Evolutionary conservation across 2,888 invertebrate species (phyloP).

Genomic region (Ectropis crepuscularia): DNA sequence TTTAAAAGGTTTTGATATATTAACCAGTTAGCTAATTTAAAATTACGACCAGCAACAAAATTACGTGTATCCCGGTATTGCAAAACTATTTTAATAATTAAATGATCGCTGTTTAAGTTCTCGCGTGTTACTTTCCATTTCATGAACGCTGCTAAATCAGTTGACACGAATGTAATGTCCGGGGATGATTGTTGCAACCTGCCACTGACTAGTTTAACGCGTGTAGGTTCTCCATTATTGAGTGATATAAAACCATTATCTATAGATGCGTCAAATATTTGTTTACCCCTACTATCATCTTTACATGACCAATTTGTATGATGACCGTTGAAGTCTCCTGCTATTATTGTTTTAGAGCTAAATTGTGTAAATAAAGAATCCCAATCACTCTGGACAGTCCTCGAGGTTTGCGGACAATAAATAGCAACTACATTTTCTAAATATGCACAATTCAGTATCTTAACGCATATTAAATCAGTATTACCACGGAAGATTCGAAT

Average conservation of each 20-base stretch:
- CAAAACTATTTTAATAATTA: conserved; percentile 8
- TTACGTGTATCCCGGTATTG: too few species aligned
- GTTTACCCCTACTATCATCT: too few species aligned
- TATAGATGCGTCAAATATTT: too few species aligned
- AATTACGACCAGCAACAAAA: too few species aligned
- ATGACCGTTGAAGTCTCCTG: too few species aligned
- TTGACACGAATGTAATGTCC: conserved; percentile 25
- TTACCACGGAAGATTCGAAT: conserved; percentile 18
- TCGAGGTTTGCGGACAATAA: conserved; percentile 35
- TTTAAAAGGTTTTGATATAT: too few species aligned
- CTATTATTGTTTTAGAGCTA: conserved; percentile 17
- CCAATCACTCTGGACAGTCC: conserved; percentile 34
- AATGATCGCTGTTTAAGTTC: conserved; percentile 28
- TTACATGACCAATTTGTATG: too few species aligned
- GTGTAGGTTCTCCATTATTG: too few species aligned
- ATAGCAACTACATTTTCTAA: too few species aligned
- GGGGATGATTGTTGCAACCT: too few species aligned
- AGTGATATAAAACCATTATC: too few species aligned
- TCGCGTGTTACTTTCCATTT: conserved; percentile 31
- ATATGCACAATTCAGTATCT: conserved; percentile 19
- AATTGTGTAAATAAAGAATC: conserved; percentile 28
- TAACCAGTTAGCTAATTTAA: conserved; percentile 15
- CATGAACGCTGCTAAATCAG: conserved; percentile 24
- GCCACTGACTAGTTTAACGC: too few species aligned
- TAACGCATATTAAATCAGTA: conserved; percentile 34